Evolutionary conservation across 1,140 invertebrate species (phyloP), one percentile per base, ranked within the genome.

Genomic region (Drosophila sturtevanti): DNA sequence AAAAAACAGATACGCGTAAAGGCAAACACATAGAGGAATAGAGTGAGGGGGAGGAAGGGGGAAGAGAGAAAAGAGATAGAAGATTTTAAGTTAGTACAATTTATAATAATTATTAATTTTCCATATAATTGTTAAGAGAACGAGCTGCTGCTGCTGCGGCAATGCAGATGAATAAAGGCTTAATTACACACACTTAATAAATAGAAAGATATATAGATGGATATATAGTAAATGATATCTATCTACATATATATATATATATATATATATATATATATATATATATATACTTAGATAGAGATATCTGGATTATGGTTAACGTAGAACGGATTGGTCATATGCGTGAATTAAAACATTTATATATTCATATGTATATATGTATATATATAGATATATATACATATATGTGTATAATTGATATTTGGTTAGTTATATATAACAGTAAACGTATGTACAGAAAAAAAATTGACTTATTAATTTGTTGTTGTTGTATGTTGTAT

Each of bases 61-160:
- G 63, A 12, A 72, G 22, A 76, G 14, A 72, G n/a, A 16, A 27
- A 31, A 35, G 9, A 55, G 34, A 61, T 41, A 22, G 22, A 22
- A 61, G 22, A 41, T 56, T 7, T 52, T 34, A 27, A 21, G 58
- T 74, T 73, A 69, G 59, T 74, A 65, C 37, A 74, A 60, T 22
- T 41, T 27, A 22, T 16, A 9, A 21, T 35, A 18, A 21, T 48
- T 11, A 21, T 21, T 48, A 9, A 44, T 18, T 44, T 44, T 16
- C 18, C 16, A 4, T 48, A 48, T 11, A 21, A n/a, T 38, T 38
- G 12, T 9, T 48, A 21, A 48, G 18, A n/a, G n/a, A n/a, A n/a
- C n/a, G n/a, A 48, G 10, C 41, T 48, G 41, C 16, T 1, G 27
- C 27, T 4, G 27, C 27, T 4, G 27, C 27, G 27, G 41, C 41